Evolutionary conservation across 2,113 vertebrate species (phyloP).

Genomic region (Thalassoma bifasciatum): DNA sequence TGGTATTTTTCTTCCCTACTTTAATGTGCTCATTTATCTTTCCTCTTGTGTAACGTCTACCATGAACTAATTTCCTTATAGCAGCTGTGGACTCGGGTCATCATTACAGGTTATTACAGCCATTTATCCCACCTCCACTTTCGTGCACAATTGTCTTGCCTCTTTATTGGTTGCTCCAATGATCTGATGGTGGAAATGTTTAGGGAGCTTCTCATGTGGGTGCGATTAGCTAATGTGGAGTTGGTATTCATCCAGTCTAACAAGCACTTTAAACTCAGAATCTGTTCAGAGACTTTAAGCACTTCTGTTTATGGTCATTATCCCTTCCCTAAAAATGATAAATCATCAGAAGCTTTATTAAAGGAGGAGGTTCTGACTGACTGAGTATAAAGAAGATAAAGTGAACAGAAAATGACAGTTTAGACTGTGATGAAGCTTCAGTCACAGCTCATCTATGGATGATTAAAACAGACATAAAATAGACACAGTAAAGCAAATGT

Average conservation of each 20-base stretch:
- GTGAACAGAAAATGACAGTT: background rate
- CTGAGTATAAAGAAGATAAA: background rate
- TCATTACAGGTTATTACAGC: conserved; percentile 63
- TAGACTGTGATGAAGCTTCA: background rate
- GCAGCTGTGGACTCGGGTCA: conserved; percentile 29
- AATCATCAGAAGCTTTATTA: too few relatives aligned
- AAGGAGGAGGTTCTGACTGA: too few relatives aligned
- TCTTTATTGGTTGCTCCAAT: conserved; percentile 18
- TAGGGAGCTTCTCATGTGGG: conserved; percentile 7
- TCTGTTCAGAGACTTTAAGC: background rate
- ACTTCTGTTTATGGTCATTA: background rate
- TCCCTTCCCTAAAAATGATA: too few relatives aligned
- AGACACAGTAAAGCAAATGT: background rate
- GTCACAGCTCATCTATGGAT: background rate
- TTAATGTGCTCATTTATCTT: conserved; percentile 61
- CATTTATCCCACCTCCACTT: conserved; percentile 61
- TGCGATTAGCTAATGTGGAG: background rate
- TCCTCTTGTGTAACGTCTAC: conserved; percentile 38
- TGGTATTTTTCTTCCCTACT: conserved; percentile 29
- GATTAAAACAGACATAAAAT: conserved; percentile 15
- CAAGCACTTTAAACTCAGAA: background rate
- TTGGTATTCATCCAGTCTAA: background rate
- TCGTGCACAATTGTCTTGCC: conserved; percentile 11
- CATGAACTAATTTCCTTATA: conserved; percentile 51
- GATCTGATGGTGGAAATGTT: conserved; percentile 32